Base-by-base conservation (phyloP, 2,113 vertebrate genomes). In the Chaetorhynchus papuensis region DNA sequence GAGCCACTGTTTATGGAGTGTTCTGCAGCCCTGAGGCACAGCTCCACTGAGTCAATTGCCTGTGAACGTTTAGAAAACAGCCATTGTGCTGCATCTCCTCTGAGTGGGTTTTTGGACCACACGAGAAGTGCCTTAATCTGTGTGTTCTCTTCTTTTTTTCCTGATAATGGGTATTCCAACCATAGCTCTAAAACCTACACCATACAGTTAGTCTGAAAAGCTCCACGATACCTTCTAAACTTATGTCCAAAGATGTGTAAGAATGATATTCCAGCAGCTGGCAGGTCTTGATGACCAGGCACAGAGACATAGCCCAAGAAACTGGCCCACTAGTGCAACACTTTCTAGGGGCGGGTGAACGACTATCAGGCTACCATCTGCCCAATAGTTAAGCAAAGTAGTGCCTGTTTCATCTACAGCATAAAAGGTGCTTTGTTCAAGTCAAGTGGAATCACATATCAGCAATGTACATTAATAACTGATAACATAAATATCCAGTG, bases 401-500 rank as follows among this genome's bases (percentile, higher is more conserved):
- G 68, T 23, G 53, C 47, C 81, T 49, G 26, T 39, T 83, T 81
- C 76, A 89, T 53, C 44, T 9, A 2, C 60, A 88, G 41, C 4
- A 79, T 52, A 44, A 87, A 90, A 81, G 86, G 60, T 61, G 41
- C 77, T 95, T 94, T 95, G 90, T 95, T 92, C 76, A 61, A 79
- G 61, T 71, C 88, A 64, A 93, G 89, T 12, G 64, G 76, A 57
- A 42, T 60, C 44, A 56, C n/a, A 1, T 82, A 93, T 94, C 90
- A 94, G 85, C 80, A 89, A 42, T 4, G 5, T 16, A 49, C 69
- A 71, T 92, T 95, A 96, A 94, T 87, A 96, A 90, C 92, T 96
- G 96, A 96, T 96, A 96, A 94, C 91, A 89, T 53, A 91, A 96
- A 93, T 85, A 96, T 80, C 81, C 59, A 93, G 45, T 28, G 78